Base-by-base conservation (phyloP, 2,797 vertebrate species). In the Helicolenus hilgendorfi region DNA sequence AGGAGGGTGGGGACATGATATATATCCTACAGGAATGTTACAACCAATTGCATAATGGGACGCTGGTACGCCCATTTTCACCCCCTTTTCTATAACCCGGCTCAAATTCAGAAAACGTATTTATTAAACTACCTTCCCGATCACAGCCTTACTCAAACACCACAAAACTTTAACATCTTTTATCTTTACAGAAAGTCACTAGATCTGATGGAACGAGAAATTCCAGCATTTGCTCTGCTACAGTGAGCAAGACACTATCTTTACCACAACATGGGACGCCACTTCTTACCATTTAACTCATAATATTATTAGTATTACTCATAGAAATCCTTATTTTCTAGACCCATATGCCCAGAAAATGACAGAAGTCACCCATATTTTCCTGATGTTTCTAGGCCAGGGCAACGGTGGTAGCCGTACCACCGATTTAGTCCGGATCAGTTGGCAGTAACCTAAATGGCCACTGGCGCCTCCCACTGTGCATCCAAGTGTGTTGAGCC, bases 401-500 rank as follows among this genome's bases (percentile, higher is more conserved):
- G 14, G 8, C 13, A 31, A 36, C 20, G 11, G 49, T 63, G 20
- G 8, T 20, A 36, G 58, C 35, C 22, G 14, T 55, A 13, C 31
- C 15, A 26, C 20, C 7, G 2, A 69, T 77, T 87, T 36, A 13
- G 38, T 26, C 31, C 33, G 13, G 15, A 70, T 18, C 31, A 65
- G 22, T 56, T 77, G 35, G 65, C 63, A 58, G 53, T 31, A 24
- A 38, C 64, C 60, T 53, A 84, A 84, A 75, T 84, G 72, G 84
- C 78, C 74, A 82, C 29, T 24, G 68, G 81, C 20, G 2, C 70
- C 78, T 14, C 49, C 63, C 45, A 11, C 55, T 91, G 81, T 77
- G 87, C 85, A 83, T 78, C 14, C 91, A 81, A 78, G 86, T 86
- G 79, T 74, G 62, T 27, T 83, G 79, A 95, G 65, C 74, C 55